Conservation (phyloP, 2,888 invertebrate genomes). For the Copidosoma aretas region DNA sequence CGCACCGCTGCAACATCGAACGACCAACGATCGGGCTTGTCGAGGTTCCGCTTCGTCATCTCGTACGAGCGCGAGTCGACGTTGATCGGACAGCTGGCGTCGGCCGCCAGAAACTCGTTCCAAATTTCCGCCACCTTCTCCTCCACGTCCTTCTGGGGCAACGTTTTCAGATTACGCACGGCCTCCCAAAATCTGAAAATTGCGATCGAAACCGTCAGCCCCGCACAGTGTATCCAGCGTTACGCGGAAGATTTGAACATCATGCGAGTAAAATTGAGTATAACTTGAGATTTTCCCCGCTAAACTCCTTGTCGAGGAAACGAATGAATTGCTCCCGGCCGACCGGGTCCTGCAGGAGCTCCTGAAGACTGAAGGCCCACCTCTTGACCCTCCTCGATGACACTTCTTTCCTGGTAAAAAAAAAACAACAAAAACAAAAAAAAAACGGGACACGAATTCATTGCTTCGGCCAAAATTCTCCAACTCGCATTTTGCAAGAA, state of each 20-base stretch:
- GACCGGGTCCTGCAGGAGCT: slow-evolving; percentile 91
- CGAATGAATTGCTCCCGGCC: slow-evolving; percentile 95
- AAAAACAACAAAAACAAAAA: neutral
- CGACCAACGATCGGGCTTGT: slow-evolving; percentile 87
- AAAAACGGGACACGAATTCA: too few species aligned
- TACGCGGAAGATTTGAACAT: too few species aligned
- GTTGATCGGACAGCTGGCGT: slow-evolving; percentile 96
- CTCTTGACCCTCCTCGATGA: slow-evolving; percentile 91
- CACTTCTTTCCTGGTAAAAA: slow-evolving; percentile 79
- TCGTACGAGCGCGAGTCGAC: slow-evolving; percentile 93
- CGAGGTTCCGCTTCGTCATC: slow-evolving; percentile 80
- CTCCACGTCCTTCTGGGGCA: slow-evolving; percentile 85
- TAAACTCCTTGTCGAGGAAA: slow-evolving; percentile 97
- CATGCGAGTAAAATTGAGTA: slow-evolving; percentile 34
- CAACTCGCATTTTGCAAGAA: too few species aligned
- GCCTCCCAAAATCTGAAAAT: slow-evolving; percentile 89
- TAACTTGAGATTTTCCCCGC: slow-evolving; percentile 97
- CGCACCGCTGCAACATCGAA: slow-evolving; percentile 95
- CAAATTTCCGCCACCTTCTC: slow-evolving; percentile 85
- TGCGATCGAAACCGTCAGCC: too few species aligned
- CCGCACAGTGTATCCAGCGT: too few species aligned
- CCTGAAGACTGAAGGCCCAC: slow-evolving; percentile 97
- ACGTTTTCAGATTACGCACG: slow-evolving; percentile 87
- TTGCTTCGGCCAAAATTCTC: too few species aligned
- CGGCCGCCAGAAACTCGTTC: slow-evolving; percentile 91